Conservation (phyloP, 2,113 vertebrate species). For the Tricholaema leucomelas region DNA sequence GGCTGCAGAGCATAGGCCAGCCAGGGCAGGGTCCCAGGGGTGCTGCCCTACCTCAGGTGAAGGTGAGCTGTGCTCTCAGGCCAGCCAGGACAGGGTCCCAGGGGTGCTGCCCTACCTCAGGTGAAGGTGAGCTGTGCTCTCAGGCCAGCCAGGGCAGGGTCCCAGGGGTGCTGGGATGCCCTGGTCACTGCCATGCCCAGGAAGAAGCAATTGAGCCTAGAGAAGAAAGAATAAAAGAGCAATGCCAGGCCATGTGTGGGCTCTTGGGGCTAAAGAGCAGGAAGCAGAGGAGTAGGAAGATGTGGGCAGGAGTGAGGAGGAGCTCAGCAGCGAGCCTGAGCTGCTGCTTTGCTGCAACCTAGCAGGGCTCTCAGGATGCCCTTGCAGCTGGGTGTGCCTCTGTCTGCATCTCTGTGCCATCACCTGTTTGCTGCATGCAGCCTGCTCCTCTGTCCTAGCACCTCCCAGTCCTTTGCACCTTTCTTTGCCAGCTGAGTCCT, state of each 20-base stretch:
- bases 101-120: too few species aligned
- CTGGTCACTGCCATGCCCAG: background rate
- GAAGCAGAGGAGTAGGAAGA: background rate
- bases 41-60: background rate
- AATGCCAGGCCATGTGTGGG: background rate
- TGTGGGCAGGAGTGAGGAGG: accelerated
- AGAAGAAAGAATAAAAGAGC: background rate
- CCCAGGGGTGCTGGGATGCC: background rate
- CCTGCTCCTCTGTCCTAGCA: background rate
- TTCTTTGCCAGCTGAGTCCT: background rate
- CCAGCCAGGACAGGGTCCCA: background rate
- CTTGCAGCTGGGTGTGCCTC: too few species aligned
- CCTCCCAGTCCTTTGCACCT: accelerated
- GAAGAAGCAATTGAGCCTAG: background rate
- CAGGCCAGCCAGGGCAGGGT: background rate
- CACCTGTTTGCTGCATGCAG: background rate
- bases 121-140: background rate
- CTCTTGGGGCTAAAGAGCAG: background rate
- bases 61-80: background rate
- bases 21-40: background rate
- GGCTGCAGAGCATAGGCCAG: background rate
- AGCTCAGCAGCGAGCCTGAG: background rate
- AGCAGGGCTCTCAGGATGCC: background rate
- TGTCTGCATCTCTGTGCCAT: background rate
- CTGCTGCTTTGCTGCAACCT: background rate